Evolutionary conservation across 1,140 invertebrate species (phyloP).

Genomic region (Trinorchestia longiramus): DNA sequence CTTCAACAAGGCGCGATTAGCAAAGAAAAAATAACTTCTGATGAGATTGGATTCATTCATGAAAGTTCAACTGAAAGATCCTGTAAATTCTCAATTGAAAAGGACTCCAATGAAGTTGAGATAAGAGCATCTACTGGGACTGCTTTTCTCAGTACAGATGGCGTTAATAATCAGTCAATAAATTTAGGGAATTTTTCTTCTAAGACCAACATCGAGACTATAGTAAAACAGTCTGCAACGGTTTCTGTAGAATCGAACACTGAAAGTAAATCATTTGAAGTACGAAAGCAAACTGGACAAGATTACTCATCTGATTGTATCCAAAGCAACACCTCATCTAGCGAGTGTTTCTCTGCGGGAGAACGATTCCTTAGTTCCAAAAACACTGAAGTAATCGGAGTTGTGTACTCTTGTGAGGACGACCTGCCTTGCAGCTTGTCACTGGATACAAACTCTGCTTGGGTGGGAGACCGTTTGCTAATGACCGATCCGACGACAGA

Average conservation of each 20-base stretch:
- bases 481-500: neutral
- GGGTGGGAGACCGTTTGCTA: neutral
- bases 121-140: neutral
- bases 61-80: neutral
- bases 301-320: neutral
- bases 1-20: neutral
- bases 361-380: neutral
- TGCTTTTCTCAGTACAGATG: neutral
- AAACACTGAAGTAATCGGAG: neutral
- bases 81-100: neutral
- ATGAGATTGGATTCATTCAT: neutral
- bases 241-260: neutral
- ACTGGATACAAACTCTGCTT: neutral
- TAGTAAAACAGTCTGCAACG: neutral
- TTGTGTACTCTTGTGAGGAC: neutral
- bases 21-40: neutral
- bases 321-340: neutral
- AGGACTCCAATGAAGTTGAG: neutral
- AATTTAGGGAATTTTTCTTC: neutral
- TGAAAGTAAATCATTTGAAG: neutral
- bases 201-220: neutral
- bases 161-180: neutral
- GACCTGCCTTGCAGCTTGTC: neutral
- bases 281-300: neutral
- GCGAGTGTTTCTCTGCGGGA: neutral